These are phyloP conservation scores for Sternarchorhynchus goeldii DNA, from an alignment of 2,797 vertebrate species.

Conservation along the genomic window DNA sequence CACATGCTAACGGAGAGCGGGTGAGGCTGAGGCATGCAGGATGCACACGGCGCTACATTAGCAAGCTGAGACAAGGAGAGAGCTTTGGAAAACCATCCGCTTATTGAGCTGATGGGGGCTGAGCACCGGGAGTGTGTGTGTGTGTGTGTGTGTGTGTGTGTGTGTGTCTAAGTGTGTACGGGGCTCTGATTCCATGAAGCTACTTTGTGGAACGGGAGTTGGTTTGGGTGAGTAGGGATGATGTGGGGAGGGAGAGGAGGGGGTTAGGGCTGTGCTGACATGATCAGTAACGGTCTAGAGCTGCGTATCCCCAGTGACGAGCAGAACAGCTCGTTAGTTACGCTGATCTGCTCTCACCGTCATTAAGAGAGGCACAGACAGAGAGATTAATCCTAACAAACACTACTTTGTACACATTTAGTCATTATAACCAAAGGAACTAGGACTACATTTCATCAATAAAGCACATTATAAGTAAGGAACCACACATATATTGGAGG, in stretches of 20 bases:
- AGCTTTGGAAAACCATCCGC: conserved; percentile 23
- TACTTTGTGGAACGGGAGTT: conserved; percentile 43
- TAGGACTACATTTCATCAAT: conserved; percentile 10
- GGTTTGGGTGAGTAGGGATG: conserved; percentile 37
- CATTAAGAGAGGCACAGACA: conserved; percentile 30
- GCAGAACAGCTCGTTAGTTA: conserved; percentile 55
- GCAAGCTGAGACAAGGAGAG: conserved; percentile 28
- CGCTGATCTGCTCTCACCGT: conserved; percentile 39
- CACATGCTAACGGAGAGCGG: conserved; percentile 32
- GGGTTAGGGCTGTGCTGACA: conserved; percentile 20
- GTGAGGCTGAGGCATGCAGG: conserved; percentile 20
- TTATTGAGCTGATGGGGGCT: conserved; percentile 51
- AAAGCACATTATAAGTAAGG: not conserved
- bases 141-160: conserved; percentile 30
- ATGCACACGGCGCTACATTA: conserved; percentile 37
- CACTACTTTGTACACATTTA: not conserved
- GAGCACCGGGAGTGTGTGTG: conserved; percentile 27
- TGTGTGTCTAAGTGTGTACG: not conserved
- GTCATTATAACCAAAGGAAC: not conserved
- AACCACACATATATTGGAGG: not conserved
- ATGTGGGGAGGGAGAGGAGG: conserved; percentile 34
- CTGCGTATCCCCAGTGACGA: conserved; percentile 41
- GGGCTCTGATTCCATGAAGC: conserved; percentile 37
- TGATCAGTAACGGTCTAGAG: conserved; percentile 40
- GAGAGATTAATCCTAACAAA: conserved; percentile 27